phyloP scores from a whole-genome alignment of 2,888 invertebrate genomes.

The Coelopa pilipes region DNA sequence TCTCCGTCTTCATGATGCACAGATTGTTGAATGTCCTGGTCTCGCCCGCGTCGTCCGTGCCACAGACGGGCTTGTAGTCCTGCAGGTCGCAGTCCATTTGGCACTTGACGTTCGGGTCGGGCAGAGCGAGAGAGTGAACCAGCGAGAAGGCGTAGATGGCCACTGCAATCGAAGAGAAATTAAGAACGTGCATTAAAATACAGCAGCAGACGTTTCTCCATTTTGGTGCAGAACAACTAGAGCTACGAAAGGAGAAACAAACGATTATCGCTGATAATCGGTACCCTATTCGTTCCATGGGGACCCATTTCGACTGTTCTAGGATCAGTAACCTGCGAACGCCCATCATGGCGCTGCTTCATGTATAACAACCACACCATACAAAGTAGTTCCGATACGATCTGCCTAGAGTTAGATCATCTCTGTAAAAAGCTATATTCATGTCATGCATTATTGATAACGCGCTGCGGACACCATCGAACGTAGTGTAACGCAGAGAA shows the following conservation, averaged over 20 bases:
- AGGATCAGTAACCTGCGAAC: too few relatives aligned
- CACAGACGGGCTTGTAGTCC: constrained; percentile 57
- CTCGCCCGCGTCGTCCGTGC: constrained; percentile 64
- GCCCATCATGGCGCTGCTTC: too few relatives aligned
- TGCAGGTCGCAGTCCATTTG: constrained; percentile 61
- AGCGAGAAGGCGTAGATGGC: constrained; percentile 56
- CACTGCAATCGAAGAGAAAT: constrained; percentile 48
- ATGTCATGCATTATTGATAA: constrained; percentile 29
- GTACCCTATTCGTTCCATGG: too few relatives aligned
- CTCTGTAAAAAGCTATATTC: constrained; percentile 18
- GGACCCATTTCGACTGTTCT: too few relatives aligned
- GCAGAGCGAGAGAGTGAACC: constrained; percentile 58
- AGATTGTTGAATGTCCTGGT: constrained; percentile 64
- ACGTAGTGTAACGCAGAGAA: background rate
- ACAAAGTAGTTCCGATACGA: too few relatives aligned
- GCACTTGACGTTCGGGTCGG: constrained; percentile 63
- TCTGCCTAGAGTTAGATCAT: constrained; percentile 13
- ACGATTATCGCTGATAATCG: too few relatives aligned
- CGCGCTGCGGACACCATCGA: background rate
- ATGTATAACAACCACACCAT: too few relatives aligned
- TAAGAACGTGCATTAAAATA: constrained; percentile 10
- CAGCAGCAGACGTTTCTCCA: background rate
- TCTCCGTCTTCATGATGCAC: constrained; percentile 65
- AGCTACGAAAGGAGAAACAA: background rate
- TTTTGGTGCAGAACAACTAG: background rate